Conservation (phyloP, 1,140 invertebrate species). For the Apolygus lucorum region DNA sequence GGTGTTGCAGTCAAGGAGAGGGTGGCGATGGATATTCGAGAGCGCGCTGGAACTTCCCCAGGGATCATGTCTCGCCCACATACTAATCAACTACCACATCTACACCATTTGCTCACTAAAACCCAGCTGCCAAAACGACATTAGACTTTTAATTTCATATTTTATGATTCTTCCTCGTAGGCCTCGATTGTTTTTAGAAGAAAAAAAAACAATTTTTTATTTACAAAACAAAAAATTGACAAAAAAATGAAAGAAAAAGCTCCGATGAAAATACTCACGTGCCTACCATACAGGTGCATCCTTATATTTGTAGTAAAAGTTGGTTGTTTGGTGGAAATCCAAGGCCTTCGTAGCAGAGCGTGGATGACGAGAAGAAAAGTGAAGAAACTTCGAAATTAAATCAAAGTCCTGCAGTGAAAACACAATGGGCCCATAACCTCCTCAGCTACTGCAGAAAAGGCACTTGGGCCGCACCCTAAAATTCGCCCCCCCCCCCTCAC, state of each 20-base stretch:
- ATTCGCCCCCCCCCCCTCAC: too few species aligned
- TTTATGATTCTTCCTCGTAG: conserved; percentile 30
- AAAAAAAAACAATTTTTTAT: conserved; percentile 18
- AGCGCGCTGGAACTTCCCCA: conserved; percentile 35
- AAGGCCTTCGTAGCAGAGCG: too few species aligned
- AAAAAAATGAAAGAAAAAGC: neutral
- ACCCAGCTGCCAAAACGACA: conserved; percentile 26
- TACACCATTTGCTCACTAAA: conserved; percentile 28
- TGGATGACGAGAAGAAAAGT: too few species aligned
- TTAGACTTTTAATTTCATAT: conserved; percentile 11
- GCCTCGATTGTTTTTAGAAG: conserved; percentile 24
- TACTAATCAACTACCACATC: conserved; percentile 23
- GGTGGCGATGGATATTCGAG: conserved; percentile 29
- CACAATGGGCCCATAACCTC: too few species aligned
- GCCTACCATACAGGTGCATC: too few species aligned
- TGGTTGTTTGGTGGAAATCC: too few species aligned
- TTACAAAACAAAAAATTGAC: neutral
- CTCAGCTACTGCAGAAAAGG: too few species aligned
- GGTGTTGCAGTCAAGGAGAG: conserved; percentile 29
- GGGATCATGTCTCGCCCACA: conserved; percentile 29
- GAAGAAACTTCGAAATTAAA: too few species aligned
- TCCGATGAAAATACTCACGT: neutral
- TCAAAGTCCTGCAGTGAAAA: too few species aligned
- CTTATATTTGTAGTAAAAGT: too few species aligned
- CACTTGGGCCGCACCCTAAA: too few species aligned